A percentile compares a stretch with the other conserved stretches of the same genome.
phyloP scores from a whole-genome alignment of 37 sponge, comb jelly and placozoan species.

The Ianthella basta region DNA sequence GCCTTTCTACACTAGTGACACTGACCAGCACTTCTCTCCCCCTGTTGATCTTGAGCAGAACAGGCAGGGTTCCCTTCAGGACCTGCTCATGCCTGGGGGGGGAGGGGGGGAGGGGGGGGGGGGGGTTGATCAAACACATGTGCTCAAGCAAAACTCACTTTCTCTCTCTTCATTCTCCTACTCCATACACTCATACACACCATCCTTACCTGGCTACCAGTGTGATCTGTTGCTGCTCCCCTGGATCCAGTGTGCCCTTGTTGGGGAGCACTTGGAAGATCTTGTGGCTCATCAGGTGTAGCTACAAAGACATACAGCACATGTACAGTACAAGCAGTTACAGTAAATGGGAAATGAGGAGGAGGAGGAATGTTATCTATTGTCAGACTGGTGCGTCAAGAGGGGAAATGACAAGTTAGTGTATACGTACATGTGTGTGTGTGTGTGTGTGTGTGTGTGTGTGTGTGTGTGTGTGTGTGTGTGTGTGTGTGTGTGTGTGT shows the following conservation, averaged over 20 bases:
- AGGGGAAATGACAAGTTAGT: neutral
- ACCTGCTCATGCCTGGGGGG: slow-evolving; percentile 50
- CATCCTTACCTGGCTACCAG: slow-evolving; percentile 68
- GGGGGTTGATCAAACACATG: neutral
- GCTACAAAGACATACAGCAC: neutral
- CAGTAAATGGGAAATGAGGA: too few relatives aligned
- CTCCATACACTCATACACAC: too few relatives aligned
- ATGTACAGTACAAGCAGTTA: neutral
- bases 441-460: neutral
- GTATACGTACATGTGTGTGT: neutral
- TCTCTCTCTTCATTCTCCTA: too few relatives aligned
- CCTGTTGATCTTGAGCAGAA: slow-evolving; percentile 78
- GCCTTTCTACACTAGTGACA: neutral
- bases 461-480: slow-evolving; percentile 27
- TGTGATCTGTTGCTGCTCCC: slow-evolving; percentile 55
- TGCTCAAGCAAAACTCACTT: neutral
- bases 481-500: slow-evolving; percentile 29
- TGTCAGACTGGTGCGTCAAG: neutral
- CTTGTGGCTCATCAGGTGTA: slow-evolving; percentile 64
- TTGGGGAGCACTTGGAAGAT: slow-evolving; percentile 80
- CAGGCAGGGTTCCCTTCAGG: slow-evolving; percentile 63
- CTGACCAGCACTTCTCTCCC: slow-evolving; percentile 82
- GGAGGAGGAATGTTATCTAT: too few relatives aligned
- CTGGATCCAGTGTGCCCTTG: slow-evolving; percentile 74
- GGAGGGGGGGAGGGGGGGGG: neutral